phyloP scores from a whole-genome alignment of 2,113 vertebrate genomes.

The Calonectris borealis region DNA sequence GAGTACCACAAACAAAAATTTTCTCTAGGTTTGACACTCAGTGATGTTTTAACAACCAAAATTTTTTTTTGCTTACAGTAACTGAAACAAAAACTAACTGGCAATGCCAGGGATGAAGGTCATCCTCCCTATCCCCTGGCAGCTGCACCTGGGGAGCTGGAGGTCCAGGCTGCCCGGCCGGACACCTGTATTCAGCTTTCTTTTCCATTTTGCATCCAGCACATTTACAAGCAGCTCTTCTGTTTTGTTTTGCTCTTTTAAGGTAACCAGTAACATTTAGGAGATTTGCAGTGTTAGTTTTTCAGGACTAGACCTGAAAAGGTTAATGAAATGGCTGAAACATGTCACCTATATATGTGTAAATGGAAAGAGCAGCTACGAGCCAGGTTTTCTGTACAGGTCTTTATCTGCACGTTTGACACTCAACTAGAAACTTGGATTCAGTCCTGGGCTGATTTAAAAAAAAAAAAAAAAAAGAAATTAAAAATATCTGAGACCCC shows the following conservation, averaged over 20 bases:
- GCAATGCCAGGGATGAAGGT: neutral
- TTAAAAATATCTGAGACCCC: neutral
- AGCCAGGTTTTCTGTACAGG: neutral
- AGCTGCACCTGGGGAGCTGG: neutral
- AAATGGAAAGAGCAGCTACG: neutral
- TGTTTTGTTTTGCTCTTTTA: neutral
- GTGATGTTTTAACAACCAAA: neutral
- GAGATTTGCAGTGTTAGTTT: neutral
- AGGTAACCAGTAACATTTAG: rapidly evolving
- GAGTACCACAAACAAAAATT: neutral
- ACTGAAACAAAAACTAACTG: neutral
- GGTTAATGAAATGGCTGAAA: neutral
- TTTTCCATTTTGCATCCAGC: neutral
- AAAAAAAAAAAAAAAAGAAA: neutral
- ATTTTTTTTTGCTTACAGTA: neutral
- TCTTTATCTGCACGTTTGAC: neutral
- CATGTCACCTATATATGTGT: neutral
- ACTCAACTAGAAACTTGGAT: neutral
- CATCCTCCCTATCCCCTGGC: neutral
- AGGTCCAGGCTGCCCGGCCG: neutral
- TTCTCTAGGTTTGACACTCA: neutral
- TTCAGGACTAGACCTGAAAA: neutral
- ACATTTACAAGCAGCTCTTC: neutral
- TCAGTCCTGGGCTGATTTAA: neutral
- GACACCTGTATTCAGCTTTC: neutral